A percentile compares a stretch with the other conserved stretches of the same genome.
These are phyloP conservation scores for Arenicola marina DNA, from an alignment of 2,888 invertebrate genomes.

Conservation along the genomic window DNA sequence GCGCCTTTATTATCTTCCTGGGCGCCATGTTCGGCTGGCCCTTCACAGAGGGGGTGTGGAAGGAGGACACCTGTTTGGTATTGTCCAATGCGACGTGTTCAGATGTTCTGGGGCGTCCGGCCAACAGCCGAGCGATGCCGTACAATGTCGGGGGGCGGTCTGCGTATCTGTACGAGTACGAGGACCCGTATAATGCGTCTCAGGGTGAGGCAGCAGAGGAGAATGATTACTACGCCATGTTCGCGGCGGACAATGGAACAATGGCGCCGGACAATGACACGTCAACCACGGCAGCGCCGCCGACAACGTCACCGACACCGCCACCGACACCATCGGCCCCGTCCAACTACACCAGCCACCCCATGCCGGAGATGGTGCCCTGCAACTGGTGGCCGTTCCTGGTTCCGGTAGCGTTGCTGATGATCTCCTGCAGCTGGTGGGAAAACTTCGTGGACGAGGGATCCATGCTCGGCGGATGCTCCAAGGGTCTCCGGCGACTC, in stretches of 20 bases:
- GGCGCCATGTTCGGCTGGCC: slow-evolving; percentile 32
- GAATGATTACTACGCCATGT: neutral
- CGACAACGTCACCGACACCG: too few relatives aligned
- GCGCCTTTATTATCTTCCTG: slow-evolving; percentile 41
- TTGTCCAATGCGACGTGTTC: too few relatives aligned
- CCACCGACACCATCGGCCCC: too few relatives aligned
- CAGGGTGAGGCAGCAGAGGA: neutral
- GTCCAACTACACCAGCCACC: neutral
- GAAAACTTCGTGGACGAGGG: slow-evolving; percentile 71
- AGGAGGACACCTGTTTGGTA: neutral
- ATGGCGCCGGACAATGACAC: neutral
- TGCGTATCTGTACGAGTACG: neutral
- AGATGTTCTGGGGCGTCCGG: too few relatives aligned
- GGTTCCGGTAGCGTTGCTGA: slow-evolving; percentile 69
- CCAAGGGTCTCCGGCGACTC: neutral
- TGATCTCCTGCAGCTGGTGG: slow-evolving; percentile 83
- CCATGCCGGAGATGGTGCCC: neutral
- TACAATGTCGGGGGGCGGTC: neutral
- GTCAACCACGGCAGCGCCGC: neutral
- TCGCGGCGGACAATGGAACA: neutral
- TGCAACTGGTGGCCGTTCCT: neutral
- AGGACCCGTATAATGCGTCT: neutral
- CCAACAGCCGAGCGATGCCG: neutral
- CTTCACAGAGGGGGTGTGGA: neutral
- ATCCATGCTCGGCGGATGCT: neutral